Evolutionary conservation across 2,797 vertebrate genomes (phyloP), one percentile per base, ranked within the genome.

Genomic region (Cossypha niveicapilla): DNA sequence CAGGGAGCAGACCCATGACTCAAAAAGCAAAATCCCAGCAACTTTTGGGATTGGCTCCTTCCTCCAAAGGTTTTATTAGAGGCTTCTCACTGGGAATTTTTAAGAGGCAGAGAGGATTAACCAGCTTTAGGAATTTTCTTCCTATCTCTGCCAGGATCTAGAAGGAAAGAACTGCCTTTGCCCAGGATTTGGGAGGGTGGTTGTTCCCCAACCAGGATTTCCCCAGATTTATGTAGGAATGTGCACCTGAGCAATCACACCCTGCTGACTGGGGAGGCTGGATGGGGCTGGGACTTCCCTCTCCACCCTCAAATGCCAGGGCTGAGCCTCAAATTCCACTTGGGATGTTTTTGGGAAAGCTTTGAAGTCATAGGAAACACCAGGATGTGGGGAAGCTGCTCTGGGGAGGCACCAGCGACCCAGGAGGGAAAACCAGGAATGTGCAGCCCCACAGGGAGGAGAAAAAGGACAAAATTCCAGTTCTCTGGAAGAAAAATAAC

Each of bases 191-290:
- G 62, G 1, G 3, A 82, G 19, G 53, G 10, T 11, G 30, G 27
- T 3, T 79, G 72, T 41, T 88, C 61, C 82, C 45, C 42, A 44
- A 51, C 22, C 7, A 53, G 70, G 53, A 3, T 6, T 76, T 66
- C 35, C 54, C 63, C 67, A 92, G 19, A 71, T 90, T 94, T 93
- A 83, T 65, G 80, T 35, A 94, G 90, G 92, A 80, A 81, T 85
- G 67, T 63, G 58, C 67, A 22, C 7, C 62, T 18, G n/a, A 91
- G 53, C 0, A 0, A 32, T 57, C 32, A 37, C 8, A 0, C 27
- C 77, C 84, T 91, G 84, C 87, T 94, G 93, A 45, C 66, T 37
- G 11, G 16, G 14, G 30, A 57, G 54, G n/a, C 32, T 53, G 66
- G 67, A 92, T 34, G 30, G 61, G 61, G 35, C 30, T 53, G 61